These are phyloP conservation scores for Caenorhabditis uteleia DNA, from an alignment of 2,888 invertebrate species.

Conservation along the genomic window DNA sequence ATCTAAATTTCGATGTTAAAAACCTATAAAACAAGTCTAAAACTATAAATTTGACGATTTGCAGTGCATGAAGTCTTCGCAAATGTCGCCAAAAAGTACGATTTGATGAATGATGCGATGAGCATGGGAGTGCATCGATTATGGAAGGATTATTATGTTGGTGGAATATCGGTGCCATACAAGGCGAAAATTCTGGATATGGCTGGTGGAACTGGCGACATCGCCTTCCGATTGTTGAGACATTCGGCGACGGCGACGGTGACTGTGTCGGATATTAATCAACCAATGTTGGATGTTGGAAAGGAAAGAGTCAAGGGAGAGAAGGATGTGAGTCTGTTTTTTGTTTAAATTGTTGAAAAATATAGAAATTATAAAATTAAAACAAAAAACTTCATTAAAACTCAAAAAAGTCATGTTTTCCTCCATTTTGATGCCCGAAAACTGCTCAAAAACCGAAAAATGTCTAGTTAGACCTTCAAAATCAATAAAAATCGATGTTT, in stretches of 20 bases:
- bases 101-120: slow-evolving; percentile 97
- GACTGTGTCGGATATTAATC: slow-evolving; percentile 82
- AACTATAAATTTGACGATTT: too few species aligned
- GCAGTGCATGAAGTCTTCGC: slow-evolving; percentile 88
- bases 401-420: too few species aligned
- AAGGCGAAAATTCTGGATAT: slow-evolving; percentile 83
- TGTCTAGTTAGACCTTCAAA: too few species aligned
- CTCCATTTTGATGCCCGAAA: too few species aligned
- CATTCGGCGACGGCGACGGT: slow-evolving; percentile 69
- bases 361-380: background rate
- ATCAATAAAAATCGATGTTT: too few species aligned
- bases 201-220: slow-evolving; percentile 98
- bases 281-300: slow-evolving; percentile 89
- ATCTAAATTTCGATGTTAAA: background rate
- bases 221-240: slow-evolving; percentile 83
- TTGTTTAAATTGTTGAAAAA: too few species aligned
- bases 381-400: background rate
- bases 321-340: slow-evolving; percentile 28
- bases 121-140: slow-evolving; percentile 90
- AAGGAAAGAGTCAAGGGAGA: slow-evolving; percentile 76
- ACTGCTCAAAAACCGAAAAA: too few species aligned
- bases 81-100: slow-evolving; percentile 90
- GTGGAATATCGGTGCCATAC: slow-evolving; percentile 79
- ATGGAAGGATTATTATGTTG: slow-evolving; percentile 93
- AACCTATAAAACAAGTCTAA: background rate